These are phyloP conservation scores for Apaloderma vittatum DNA, from an alignment of 2,113 vertebrate species.

Conservation along the genomic window DNA sequence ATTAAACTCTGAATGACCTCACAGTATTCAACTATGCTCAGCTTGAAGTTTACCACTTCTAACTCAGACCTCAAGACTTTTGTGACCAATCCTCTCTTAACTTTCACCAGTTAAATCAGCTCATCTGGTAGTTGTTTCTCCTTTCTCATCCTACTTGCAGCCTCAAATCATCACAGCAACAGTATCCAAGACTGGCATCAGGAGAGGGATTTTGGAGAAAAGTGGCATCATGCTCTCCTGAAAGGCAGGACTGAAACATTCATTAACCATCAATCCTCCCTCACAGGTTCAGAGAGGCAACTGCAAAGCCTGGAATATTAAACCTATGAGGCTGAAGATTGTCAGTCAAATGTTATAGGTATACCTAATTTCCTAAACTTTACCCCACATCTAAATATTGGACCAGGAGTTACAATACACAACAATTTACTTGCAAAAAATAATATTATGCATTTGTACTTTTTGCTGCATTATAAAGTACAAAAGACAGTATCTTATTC, in stretches of 20 bases:
- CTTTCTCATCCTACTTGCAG: not conserved
- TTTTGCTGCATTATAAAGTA: not conserved
- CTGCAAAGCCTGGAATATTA: not conserved
- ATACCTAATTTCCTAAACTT: not conserved
- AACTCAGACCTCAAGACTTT: not conserved
- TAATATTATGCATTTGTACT: not conserved
- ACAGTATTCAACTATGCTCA: not conserved
- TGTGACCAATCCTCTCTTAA: accelerated
- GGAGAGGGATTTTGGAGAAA: not conserved
- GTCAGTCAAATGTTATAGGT: not conserved
- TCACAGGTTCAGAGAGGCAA: not conserved
- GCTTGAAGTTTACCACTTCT: not conserved
- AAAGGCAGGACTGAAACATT: not conserved
- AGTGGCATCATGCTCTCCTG: not conserved
- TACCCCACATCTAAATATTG: not conserved
- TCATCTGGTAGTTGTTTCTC: not conserved
- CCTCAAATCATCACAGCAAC: not conserved
- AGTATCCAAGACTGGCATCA: not conserved
- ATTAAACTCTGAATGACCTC: not conserved
- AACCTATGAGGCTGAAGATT: not conserved
- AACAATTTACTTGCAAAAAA: not conserved
- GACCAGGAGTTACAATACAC: not conserved
- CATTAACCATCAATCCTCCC: not conserved
- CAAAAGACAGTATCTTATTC: not conserved
- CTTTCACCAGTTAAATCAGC: not conserved